Evolutionary conservation across 2,797 vertebrate genomes (phyloP).

Genomic region (Heliangelus exortis): DNA sequence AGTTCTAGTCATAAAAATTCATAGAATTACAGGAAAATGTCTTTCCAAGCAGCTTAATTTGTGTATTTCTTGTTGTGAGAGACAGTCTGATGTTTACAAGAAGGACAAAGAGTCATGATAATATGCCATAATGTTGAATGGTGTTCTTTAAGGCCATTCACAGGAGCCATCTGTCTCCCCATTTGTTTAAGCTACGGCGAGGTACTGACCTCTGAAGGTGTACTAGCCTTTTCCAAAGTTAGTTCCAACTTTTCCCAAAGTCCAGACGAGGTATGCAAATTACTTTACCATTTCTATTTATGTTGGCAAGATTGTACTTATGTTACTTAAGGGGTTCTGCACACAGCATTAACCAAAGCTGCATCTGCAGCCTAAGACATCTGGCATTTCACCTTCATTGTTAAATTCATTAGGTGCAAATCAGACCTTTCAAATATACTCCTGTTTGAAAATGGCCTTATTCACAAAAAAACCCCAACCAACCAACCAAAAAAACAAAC

Average conservation of each 20-base stretch:
- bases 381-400: neutral
- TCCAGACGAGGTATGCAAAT: neutral
- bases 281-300: neutral
- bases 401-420: neutral
- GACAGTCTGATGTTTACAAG: neutral
- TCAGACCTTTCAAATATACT: neutral
- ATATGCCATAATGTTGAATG: conserved; percentile 2
- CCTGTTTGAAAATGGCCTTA: neutral
- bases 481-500: no score
- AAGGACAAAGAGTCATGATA: neutral
- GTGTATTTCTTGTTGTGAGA: neutral
- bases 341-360: neutral
- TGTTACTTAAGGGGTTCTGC: neutral
- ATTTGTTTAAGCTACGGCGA: conserved; percentile 26
- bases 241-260: neutral
- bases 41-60: neutral
- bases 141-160: conserved; percentile 1
- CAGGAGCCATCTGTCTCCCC: conserved; percentile 53
- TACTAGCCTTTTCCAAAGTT: neutral
- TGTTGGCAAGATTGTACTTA: rapidly evolving
- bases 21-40: neutral
- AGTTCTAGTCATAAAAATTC: neutral
- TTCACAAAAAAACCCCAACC: neutral
- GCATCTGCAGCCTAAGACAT: neutral
- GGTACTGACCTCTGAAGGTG: conserved; percentile 61